Evolutionary conservation across 2,888 invertebrate genomes (phyloP).

Genomic region (Brachypterus glaber): DNA sequence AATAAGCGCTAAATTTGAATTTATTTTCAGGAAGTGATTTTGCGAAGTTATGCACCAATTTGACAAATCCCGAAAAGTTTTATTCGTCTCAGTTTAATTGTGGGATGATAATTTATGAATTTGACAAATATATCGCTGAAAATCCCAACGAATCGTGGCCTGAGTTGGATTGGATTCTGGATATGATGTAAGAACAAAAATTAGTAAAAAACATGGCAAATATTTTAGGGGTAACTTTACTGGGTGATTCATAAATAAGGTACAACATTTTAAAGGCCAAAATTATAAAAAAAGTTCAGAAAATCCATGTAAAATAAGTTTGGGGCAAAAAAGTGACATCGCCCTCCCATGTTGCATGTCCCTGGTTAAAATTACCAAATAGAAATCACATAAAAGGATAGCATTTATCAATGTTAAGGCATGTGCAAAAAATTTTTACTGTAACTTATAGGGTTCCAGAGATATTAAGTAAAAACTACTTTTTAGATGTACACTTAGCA

Average conservation of each 20-base stretch:
- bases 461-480: too few species aligned
- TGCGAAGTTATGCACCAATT: slow-evolving; percentile 37
- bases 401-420: too few species aligned
- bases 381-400: too few species aligned
- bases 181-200: slow-evolving; percentile 55
- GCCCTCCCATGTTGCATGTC: too few species aligned
- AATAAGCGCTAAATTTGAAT: not conserved
- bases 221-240: not conserved
- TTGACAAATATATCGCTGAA: slow-evolving; percentile 50
- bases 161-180: slow-evolving; percentile 59
- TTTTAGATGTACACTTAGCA: too few species aligned
- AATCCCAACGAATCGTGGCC: slow-evolving; percentile 58
- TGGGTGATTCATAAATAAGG: too few species aligned
- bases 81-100: slow-evolving; percentile 49
- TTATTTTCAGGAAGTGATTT: slow-evolving; percentile 41
- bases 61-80: slow-evolving; percentile 55
- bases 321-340: not conserved
- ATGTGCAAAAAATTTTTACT: too few species aligned
- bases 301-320: too few species aligned
- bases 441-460: too few species aligned
- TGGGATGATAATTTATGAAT: slow-evolving; percentile 49
- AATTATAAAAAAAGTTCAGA: too few species aligned
- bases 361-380: too few species aligned
- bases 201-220: slow-evolving; percentile 9
- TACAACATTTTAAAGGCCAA: too few species aligned